A percentile compares a stretch with the other conserved stretches of the same genome.
Conservation (phyloP, 2,797 vertebrate species). For the Garrulus glandarius region DNA sequence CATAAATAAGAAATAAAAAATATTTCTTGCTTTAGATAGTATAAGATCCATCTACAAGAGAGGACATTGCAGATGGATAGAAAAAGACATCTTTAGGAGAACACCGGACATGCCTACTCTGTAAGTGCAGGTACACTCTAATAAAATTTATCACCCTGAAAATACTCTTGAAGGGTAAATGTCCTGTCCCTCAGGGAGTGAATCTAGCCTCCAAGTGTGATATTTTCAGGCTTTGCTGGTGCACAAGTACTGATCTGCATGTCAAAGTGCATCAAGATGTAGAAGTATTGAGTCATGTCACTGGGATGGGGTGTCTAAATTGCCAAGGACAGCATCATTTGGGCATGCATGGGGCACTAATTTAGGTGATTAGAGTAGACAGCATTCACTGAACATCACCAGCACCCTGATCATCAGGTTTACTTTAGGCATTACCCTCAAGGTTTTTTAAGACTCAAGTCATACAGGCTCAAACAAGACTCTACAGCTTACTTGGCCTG, state of each 20-base stretch:
- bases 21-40: not conserved
- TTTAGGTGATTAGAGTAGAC: accelerated
- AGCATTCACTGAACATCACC: not conserved
- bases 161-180: not conserved
- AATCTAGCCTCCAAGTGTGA: not conserved
- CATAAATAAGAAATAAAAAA: not conserved
- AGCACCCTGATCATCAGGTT: not conserved
- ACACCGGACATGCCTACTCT: accelerated
- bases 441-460: not conserved
- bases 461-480: not conserved
- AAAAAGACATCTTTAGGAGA: not conserved
- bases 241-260: not conserved
- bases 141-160: not conserved
- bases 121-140: not conserved
- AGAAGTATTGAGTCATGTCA: not conserved
- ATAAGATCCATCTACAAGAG: not conserved
- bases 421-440: not conserved
- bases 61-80: not conserved
- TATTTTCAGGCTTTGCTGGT: not conserved
- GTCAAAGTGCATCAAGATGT: not conserved
- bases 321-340: not conserved
- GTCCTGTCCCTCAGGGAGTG: not conserved
- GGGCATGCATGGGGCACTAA: accelerated
- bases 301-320: not conserved
- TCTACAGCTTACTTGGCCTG: not conserved